phyloP scores from a whole-genome alignment of 2,888 invertebrate genomes.

The Mactromeris polynyma region DNA sequence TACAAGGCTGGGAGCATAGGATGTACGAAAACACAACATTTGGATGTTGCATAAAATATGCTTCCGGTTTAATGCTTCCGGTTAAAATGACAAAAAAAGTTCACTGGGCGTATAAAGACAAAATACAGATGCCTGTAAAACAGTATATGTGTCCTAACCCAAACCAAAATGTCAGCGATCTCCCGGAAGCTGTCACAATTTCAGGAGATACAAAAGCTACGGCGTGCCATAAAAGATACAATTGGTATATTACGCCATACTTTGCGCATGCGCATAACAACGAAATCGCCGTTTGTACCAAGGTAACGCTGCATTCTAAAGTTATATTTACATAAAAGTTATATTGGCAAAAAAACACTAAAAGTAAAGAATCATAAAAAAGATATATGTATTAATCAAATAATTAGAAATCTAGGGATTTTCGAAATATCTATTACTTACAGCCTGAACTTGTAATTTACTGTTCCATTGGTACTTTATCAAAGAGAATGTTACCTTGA shows the following conservation, averaged over 20 bases:
- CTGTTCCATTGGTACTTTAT: too few relatives aligned
- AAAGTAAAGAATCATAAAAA: too few relatives aligned
- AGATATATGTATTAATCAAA: too few relatives aligned
- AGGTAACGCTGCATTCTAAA: constrained; percentile 41
- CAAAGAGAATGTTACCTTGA: too few relatives aligned
- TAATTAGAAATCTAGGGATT: too few relatives aligned
- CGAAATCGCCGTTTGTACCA: constrained; percentile 60
- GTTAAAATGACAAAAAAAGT: constrained; percentile 31
- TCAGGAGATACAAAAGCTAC: neutral
- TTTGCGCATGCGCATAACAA: constrained; percentile 46
- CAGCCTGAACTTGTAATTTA: too few relatives aligned
- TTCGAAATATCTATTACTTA: too few relatives aligned
- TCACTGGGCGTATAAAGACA: constrained; percentile 47
- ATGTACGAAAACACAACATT: constrained; percentile 36
- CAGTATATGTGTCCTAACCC: constrained; percentile 60
- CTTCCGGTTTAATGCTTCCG: constrained; percentile 32
- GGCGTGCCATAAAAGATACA: constrained; percentile 39
- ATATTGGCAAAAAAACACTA: too few relatives aligned
- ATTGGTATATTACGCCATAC: constrained; percentile 53
- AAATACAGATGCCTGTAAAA: constrained; percentile 30
- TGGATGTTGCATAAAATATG: constrained; percentile 57
- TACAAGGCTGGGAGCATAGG: constrained; percentile 58
- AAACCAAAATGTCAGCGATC: constrained; percentile 1
- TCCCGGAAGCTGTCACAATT: constrained; percentile 36
- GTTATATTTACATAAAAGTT: too few relatives aligned